These are phyloP conservation scores for Macrosiphum euphorbiae DNA, from an alignment of 2,888 invertebrate genomes.

Conservation along the genomic window DNA sequence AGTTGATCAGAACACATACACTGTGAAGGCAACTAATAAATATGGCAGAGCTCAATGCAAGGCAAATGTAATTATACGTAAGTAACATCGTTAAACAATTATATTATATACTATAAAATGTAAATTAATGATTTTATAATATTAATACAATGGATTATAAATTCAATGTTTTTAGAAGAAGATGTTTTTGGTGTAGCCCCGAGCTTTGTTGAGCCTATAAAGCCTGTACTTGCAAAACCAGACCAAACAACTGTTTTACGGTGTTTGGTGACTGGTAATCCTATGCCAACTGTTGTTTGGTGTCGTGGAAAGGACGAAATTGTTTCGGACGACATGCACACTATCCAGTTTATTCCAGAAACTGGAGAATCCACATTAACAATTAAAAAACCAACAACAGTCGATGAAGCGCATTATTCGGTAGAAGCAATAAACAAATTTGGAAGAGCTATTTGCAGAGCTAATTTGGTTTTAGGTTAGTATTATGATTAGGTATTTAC, in stretches of 20 bases:
- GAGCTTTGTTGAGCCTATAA: constrained; percentile 77
- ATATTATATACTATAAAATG: constrained; percentile 10
- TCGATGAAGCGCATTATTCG: constrained; percentile 79
- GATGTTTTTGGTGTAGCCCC: constrained; percentile 80
- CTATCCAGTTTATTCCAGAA: constrained; percentile 75
- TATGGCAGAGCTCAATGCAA: constrained; percentile 81
- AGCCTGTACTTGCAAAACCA: constrained; percentile 77
- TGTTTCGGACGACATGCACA: constrained; percentile 73
- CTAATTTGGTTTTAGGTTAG: constrained; percentile 78
- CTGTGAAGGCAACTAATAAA: constrained; percentile 80
- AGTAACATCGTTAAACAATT: constrained; percentile 64
- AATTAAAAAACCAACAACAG: constrained; percentile 76
- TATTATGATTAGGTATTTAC: constrained; percentile 24
- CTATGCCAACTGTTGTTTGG: constrained; percentile 81
- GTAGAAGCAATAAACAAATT: constrained; percentile 81
- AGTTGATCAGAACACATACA: constrained; percentile 79
- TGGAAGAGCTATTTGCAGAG: constrained; percentile 81
- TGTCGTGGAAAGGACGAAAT: constrained; percentile 77
- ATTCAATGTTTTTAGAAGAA: constrained; percentile 73
- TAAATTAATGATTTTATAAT: neutral
- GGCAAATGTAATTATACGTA: constrained; percentile 79
- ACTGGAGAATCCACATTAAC: constrained; percentile 78
- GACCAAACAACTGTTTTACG: constrained; percentile 76
- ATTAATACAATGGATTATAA: neutral
- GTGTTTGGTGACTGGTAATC: constrained; percentile 79